phyloP scores from a whole-genome alignment of 2,113 vertebrate genomes.

The Polyodon spathula region DNA sequence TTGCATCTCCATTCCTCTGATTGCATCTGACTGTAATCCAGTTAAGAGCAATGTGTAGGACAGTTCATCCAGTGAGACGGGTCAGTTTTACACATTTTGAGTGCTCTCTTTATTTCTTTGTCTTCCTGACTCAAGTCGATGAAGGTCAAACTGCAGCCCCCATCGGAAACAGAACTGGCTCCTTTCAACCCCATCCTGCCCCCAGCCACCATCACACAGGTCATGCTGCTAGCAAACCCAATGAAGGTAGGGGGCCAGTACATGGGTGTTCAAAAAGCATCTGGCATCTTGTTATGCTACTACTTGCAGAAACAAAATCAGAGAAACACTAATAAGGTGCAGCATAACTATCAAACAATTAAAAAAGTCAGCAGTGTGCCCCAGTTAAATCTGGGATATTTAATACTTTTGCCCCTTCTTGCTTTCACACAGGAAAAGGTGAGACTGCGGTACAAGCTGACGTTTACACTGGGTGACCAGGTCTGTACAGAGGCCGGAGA shows the following conservation, averaged over 20 bases:
- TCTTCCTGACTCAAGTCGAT: slow-evolving; percentile 52
- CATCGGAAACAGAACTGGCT: slow-evolving; percentile 78
- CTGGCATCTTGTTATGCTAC: no score
- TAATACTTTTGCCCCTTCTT: slow-evolving; percentile 13
- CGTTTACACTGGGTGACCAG: slow-evolving; percentile 73
- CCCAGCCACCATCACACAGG: slow-evolving; percentile 80
- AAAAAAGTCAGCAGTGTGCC: no score
- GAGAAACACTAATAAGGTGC: no score
- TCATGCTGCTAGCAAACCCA: slow-evolving; percentile 89
- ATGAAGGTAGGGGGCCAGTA: slow-evolving; percentile 62
- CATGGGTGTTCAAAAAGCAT: background rate
- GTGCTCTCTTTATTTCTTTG: no score
- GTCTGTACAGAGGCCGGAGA: slow-evolving; percentile 75
- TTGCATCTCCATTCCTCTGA: no score
- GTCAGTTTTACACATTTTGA: no score
- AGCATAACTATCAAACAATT: no score
- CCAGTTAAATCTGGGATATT: no score
- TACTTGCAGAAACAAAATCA: no score
- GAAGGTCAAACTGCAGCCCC: slow-evolving; percentile 88
- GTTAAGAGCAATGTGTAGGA: no score
- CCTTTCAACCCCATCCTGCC: slow-evolving; percentile 83
- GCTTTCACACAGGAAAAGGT: slow-evolving; percentile 75
- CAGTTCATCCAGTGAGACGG: no score
- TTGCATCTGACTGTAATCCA: no score
- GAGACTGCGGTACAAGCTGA: slow-evolving; percentile 80